These are phyloP conservation scores for Tetramorium bicarinatum DNA, from an alignment of 2,888 invertebrate genomes.

Conservation along the genomic window DNA sequence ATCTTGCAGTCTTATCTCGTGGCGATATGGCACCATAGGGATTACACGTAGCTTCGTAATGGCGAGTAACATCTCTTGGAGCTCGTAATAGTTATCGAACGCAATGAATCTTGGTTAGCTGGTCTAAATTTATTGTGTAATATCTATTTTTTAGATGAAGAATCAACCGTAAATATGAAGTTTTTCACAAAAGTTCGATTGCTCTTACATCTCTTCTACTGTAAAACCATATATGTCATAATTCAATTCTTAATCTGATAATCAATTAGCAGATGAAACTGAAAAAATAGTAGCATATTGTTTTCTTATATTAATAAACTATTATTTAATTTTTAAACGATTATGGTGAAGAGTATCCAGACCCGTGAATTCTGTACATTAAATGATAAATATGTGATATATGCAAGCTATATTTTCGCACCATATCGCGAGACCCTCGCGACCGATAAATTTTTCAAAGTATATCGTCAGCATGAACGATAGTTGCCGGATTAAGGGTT, in stretches of 20 bases:
- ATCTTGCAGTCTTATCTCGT: conserved; percentile 10
- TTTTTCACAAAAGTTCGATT: neutral
- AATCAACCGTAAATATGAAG: neutral
- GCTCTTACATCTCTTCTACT: neutral
- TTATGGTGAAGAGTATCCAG: neutral
- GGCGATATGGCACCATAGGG: neutral
- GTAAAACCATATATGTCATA: neutral
- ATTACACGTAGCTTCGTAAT: conserved; percentile 17
- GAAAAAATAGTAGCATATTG: neutral
- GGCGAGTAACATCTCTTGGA: neutral
- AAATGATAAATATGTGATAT: conserved; percentile 20
- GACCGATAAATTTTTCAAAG: conserved; percentile 45
- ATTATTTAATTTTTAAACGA: neutral
- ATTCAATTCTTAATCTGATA: neutral
- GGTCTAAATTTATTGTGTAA: neutral
- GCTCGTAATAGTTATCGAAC: neutral
- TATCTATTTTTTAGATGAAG: conserved; percentile 12
- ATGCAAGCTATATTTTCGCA: conserved; percentile 21
- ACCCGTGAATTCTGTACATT: neutral
- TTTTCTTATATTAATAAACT: neutral
- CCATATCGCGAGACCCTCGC: conserved; percentile 8
- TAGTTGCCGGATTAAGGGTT: conserved; percentile 61
- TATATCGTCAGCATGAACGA: conserved; percentile 52
- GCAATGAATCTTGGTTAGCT: conserved; percentile 6
- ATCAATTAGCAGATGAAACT: neutral